Evolutionary conservation across 1,140 invertebrate genomes (phyloP).

Genomic region (Varroa destructor): DNA sequence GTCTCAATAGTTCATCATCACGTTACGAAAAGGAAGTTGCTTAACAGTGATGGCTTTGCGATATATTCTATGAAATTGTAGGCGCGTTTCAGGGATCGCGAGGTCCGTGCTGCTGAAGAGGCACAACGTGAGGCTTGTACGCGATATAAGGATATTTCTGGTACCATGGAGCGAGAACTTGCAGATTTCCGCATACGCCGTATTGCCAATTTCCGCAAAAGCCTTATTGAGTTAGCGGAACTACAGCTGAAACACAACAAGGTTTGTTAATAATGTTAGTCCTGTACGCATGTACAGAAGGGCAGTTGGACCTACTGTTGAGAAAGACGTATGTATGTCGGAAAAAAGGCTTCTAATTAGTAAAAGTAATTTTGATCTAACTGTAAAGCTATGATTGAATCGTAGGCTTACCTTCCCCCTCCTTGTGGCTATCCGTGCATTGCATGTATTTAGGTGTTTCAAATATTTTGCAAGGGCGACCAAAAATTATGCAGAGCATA

Average conservation of each 20-base stretch:
- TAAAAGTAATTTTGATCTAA: not conserved
- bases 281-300: not conserved
- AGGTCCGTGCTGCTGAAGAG: slow-evolving; percentile 8
- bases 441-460: too few species aligned
- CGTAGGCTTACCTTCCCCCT: not conserved
- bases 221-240: slow-evolving; percentile 86
- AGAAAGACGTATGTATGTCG: not conserved
- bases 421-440: too few species aligned
- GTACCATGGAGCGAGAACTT: slow-evolving; percentile 61
- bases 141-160: slow-evolving; percentile 89
- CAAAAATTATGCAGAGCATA: too few species aligned
- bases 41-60: too few species aligned
- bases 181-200: slow-evolving; percentile 77
- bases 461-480: too few species aligned
- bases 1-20: too few species aligned
- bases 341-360: not conserved
- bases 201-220: slow-evolving; percentile 85
- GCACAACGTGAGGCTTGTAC: slow-evolving; percentile 61
- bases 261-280: not conserved
- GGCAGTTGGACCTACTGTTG: not conserved
- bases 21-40: too few species aligned
- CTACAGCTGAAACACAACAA: slow-evolving; percentile 71
- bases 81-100: slow-evolving; percentile 15
- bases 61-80: too few species aligned
- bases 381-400: not conserved